Evolutionary conservation across 2,797 vertebrate genomes (phyloP).

Genomic region (Alouatta caraya): DNA sequence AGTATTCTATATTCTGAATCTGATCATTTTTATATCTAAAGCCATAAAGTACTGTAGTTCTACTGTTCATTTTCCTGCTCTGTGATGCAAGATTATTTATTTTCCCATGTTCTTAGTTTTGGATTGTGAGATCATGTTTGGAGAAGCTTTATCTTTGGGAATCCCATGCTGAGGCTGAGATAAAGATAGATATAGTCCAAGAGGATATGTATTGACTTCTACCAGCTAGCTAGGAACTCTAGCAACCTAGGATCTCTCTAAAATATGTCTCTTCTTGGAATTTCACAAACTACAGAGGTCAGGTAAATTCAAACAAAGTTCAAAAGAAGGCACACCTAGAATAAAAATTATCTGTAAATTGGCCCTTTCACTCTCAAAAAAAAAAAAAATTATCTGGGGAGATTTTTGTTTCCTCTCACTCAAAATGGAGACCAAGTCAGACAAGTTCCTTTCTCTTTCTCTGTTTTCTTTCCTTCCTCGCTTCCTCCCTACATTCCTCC

Average conservation of each 20-base stretch:
- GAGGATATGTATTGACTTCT: background rate
- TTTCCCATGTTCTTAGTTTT: background rate
- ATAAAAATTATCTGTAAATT: background rate
- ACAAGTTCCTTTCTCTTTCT: background rate
- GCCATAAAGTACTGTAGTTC: background rate
- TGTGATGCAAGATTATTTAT: background rate
- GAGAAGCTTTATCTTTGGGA: background rate
- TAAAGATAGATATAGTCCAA: background rate
- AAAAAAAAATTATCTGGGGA: background rate
- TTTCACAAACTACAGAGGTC: background rate
- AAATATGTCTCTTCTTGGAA: background rate
- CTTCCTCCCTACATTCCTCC: no score
- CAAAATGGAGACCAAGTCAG: background rate
- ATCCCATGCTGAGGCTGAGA: background rate
- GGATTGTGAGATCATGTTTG: background rate
- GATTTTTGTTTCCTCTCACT: background rate
- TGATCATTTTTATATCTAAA: background rate
- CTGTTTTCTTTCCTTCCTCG: background rate
- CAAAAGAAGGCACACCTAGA: background rate
- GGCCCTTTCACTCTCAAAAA: no score
- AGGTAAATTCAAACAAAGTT: background rate
- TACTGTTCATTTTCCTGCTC: background rate
- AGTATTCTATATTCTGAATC: background rate
- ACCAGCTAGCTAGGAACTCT: background rate
- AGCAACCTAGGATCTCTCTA: background rate